A percentile compares a stretch with the other conserved stretches of the same genome.
Conservation (phyloP, 1,140 invertebrate species). For the Teleogryllus occipitalis region DNA sequence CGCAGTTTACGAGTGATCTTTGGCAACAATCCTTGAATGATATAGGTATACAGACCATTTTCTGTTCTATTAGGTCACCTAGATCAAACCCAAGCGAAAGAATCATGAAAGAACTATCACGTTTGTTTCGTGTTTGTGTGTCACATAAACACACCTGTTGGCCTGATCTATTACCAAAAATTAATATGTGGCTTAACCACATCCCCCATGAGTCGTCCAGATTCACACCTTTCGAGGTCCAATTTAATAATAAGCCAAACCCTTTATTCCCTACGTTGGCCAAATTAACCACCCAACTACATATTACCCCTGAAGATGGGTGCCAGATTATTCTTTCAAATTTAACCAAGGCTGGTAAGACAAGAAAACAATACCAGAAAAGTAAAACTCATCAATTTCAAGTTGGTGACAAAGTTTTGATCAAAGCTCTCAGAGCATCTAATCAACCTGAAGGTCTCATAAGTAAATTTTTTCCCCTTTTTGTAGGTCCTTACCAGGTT, state of each 20-base stretch:
- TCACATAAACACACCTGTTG: not conserved
- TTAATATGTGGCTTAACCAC: not conserved
- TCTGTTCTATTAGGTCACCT: not conserved
- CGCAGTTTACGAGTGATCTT: not conserved
- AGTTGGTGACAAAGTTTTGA: too few species aligned
- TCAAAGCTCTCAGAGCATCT: too few species aligned
- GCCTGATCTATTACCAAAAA: not conserved
- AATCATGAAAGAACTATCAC: not conserved
- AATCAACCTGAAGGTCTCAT: too few species aligned
- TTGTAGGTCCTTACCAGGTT: too few species aligned
- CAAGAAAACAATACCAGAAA: too few species aligned
- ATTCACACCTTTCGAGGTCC: not conserved
- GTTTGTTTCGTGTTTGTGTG: not conserved
- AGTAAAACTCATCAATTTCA: too few species aligned
- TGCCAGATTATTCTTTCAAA: too few species aligned
- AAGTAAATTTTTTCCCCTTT: too few species aligned
- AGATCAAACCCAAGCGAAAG: not conserved
- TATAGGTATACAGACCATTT: not conserved
- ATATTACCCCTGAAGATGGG: too few species aligned
- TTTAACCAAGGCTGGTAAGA: too few species aligned
- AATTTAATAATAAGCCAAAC: not conserved
- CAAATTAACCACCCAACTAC: too few species aligned
- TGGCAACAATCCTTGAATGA: not conserved
- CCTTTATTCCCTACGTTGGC: not conserved
- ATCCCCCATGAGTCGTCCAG: not conserved